Percentiles rank a stretch among this genome's conserved stretches.
Conservation (phyloP, 2,113 vertebrate species). For the Lophura nycthemera region DNA sequence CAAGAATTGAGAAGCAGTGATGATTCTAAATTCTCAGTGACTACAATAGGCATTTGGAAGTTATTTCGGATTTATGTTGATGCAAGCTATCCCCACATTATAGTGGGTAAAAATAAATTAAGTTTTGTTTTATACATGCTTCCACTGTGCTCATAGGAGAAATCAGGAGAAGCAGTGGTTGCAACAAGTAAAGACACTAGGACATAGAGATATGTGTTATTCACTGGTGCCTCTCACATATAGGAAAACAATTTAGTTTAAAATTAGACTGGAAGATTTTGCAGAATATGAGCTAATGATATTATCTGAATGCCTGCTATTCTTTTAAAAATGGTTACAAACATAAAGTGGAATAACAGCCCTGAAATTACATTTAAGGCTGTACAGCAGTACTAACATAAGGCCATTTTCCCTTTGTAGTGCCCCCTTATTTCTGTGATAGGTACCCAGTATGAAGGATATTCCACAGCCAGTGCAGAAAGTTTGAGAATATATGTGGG, state of each 20-base stretch:
- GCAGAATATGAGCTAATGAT: neutral
- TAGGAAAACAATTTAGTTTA: neutral
- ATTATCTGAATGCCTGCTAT: neutral
- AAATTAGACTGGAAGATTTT: neutral
- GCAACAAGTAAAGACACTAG: neutral
- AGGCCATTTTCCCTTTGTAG: neutral
- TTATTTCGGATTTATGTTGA: neutral
- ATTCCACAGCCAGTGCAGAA: neutral
- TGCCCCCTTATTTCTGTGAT: neutral
- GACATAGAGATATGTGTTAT: neutral
- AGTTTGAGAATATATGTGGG: neutral
- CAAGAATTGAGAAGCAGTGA: conserved; percentile 1
- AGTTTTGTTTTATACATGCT: neutral
- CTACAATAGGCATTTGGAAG: neutral
- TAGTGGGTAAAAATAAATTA: neutral
- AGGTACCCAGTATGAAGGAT: neutral
- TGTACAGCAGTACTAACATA: neutral
- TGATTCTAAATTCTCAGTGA: conserved; percentile 1
- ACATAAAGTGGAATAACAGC: neutral
- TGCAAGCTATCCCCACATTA: neutral
- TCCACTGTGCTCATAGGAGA: neutral
- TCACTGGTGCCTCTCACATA: neutral
- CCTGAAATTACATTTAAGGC: neutral
- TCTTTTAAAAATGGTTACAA: neutral
- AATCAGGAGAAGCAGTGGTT: neutral